Conservation (phyloP, 2,888 invertebrate genomes). For the Caenorhabditis sp. region DNA sequence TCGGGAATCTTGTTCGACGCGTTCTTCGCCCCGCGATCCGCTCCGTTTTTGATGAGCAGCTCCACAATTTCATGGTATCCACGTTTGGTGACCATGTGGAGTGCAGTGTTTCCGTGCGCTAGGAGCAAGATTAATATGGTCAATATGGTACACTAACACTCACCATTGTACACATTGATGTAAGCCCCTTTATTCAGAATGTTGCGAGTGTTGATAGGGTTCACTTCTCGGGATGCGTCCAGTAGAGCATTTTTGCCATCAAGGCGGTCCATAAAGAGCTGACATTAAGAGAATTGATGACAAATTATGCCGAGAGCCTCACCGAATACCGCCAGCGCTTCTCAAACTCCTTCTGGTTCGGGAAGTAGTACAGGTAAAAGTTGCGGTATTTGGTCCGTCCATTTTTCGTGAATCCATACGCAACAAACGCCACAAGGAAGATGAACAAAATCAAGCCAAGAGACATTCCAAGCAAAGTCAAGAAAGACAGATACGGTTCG, state of each 20-base stretch:
- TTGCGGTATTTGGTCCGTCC: not conserved
- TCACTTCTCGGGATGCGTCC: not conserved
- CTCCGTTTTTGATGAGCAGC: slow-evolving; percentile 38
- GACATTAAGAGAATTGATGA: not conserved
- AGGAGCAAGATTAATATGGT: not conserved
- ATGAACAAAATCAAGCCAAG: not conserved
- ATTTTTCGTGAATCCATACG: not conserved
- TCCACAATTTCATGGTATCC: slow-evolving; percentile 8
- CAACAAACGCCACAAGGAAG: not conserved
- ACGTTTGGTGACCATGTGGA: not conserved
- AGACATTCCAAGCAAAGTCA: slow-evolving; percentile 1
- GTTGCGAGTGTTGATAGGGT: not conserved
- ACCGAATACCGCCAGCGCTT: slow-evolving; percentile 1
- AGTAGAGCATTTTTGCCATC: not conserved
- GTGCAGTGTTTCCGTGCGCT: not conserved
- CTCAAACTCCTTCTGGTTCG: slow-evolving; percentile 1
- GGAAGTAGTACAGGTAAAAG: not conserved
- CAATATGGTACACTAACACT: not conserved
- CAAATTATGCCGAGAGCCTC: not conserved
- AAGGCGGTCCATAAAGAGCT: not conserved
- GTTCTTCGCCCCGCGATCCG: slow-evolving; percentile 40
- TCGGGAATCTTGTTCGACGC: slow-evolving; percentile 28
- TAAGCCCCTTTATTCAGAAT: not conserved
- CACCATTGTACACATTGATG: not conserved
- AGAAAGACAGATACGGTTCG: no score